phyloP scores from a whole-genome alignment of 2,113 vertebrate species.

The Mastomys coucha region DNA sequence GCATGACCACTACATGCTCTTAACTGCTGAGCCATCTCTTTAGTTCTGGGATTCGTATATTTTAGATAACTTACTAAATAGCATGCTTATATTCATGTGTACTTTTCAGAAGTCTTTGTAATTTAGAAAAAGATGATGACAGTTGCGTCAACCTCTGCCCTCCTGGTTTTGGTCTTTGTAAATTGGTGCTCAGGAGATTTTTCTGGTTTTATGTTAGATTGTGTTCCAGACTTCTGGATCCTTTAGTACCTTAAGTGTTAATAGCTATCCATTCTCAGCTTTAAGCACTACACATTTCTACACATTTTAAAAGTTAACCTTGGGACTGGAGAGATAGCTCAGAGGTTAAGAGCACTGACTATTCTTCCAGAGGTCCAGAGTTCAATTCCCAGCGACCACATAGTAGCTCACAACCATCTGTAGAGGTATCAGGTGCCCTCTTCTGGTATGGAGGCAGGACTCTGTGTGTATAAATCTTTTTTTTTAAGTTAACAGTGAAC shows the following conservation, averaged over 20 bases:
- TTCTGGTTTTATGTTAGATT: neutral
- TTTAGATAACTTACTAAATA: neutral
- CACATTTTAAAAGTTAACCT: neutral
- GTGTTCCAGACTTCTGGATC: neutral
- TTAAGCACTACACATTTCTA: neutral
- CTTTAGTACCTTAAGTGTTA: neutral
- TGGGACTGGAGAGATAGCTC: neutral
- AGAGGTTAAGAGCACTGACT: no score
- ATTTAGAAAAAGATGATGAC: neutral
- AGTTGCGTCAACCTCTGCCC: neutral
- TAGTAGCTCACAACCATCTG: no score
- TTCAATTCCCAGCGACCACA: no score
- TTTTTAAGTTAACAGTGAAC: neutral
- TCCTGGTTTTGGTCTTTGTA: neutral
- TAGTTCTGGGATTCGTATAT: neutral
- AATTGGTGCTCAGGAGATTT: neutral
- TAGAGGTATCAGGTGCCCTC: no score
- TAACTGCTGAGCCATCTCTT: neutral
- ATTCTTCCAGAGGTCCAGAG: no score
- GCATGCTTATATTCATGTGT: constrained; percentile 3
- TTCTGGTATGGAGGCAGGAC: no score
- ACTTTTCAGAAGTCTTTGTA: constrained; percentile 31
- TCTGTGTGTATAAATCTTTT: no score
- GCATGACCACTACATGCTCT: neutral
- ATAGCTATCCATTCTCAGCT: neutral